Conservation (phyloP, 2,888 invertebrate genomes). For the Thumatha senex region DNA sequence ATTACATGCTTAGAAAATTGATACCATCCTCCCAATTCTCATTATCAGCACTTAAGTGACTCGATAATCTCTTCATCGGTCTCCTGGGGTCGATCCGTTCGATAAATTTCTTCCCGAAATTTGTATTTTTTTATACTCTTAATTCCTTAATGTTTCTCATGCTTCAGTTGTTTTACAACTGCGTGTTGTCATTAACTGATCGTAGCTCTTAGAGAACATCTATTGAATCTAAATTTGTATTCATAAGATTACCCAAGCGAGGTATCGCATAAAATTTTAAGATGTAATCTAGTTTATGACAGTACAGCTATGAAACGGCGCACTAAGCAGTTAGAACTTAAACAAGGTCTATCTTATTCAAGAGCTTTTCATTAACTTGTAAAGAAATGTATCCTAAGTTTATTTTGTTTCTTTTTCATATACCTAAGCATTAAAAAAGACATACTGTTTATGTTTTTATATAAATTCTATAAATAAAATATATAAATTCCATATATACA, state of each 20-base stretch:
- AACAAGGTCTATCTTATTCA: too few relatives aligned
- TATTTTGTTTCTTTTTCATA: too few relatives aligned
- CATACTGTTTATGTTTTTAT: too few relatives aligned
- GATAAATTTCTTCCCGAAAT: slow-evolving; percentile 5
- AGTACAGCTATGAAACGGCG: neutral
- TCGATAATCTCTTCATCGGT: slow-evolving; percentile 7
- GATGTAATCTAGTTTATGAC: neutral
- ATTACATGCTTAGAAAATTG: too few relatives aligned
- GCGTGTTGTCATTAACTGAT: too few relatives aligned
- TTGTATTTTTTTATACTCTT: slow-evolving; percentile 9
- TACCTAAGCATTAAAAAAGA: too few relatives aligned
- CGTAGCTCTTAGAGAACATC: neutral
- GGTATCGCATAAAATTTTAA: slow-evolving; percentile 3
- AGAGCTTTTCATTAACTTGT: too few relatives aligned
- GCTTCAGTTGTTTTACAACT: too few relatives aligned
- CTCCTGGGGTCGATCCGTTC: slow-evolving; percentile 4
- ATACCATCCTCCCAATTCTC: too few relatives aligned
- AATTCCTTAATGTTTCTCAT: slow-evolving; percentile 10
- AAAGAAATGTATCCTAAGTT: too few relatives aligned
- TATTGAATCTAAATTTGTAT: neutral
- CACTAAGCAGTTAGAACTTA: neutral
- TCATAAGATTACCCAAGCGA: neutral
- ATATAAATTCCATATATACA: too few relatives aligned
- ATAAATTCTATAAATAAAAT: too few relatives aligned
- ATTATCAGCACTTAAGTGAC: neutral